Conservation (phyloP, 2,888 invertebrate species). For the Poecilobothrus nobilitatus region DNA sequence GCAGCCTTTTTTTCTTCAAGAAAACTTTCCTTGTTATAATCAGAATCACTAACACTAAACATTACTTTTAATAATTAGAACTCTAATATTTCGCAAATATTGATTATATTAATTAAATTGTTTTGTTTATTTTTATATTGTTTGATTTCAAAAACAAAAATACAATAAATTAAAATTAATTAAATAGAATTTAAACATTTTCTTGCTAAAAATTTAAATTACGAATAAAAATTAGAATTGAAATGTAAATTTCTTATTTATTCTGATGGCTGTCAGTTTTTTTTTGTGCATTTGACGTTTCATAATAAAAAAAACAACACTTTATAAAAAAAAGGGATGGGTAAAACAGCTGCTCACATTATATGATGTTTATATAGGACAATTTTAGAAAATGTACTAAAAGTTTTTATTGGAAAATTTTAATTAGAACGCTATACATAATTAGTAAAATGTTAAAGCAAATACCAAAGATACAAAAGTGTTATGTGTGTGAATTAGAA, state of each 20-base stretch:
- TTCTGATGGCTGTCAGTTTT: neutral
- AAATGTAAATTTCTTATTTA: neutral
- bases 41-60: neutral
- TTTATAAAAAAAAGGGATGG: neutral
- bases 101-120: neutral
- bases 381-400: too few species aligned
- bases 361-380: neutral
- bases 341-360: neutral
- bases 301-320: neutral
- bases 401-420: too few species aligned
- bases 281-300: neutral
- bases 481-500: too few species aligned
- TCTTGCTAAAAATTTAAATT: neutral
- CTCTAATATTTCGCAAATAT: neutral
- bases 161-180: neutral
- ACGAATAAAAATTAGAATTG: neutral
- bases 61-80: neutral
- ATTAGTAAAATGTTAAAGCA: too few species aligned
- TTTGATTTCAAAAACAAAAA: neutral
- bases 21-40: slow-evolving; percentile 56
- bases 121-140: neutral
- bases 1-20: slow-evolving; percentile 86
- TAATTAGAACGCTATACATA: too few species aligned
- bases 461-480: too few species aligned
- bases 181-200: neutral